Base-by-base conservation (phyloP, 1,140 invertebrate species). In the Chionoecetes opilio region DNA sequence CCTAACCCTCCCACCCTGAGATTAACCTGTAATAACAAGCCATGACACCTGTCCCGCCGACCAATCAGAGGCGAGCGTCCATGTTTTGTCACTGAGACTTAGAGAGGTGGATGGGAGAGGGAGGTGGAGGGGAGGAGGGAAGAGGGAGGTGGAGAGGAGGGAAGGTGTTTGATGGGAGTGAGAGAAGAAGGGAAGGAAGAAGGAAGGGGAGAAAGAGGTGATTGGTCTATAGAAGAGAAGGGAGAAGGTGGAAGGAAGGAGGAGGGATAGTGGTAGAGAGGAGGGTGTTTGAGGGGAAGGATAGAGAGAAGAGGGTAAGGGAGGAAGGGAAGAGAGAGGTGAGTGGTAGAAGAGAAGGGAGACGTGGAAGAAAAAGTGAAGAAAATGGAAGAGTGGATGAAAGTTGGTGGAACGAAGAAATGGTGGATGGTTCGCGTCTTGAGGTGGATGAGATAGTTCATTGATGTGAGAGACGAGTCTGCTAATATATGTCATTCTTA, bases 1-100 rank as follows among this genome's bases (percentile, higher is more conserved):
- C 34, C 86, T 41, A 14, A n/a, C 46, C 46, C 31, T 14, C 8
- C 87, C 21, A 75, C 63, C 26, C 63, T n/a, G 63, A 75, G 63
- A 75, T 75, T 75, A 75, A 75, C 63, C 63, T 75, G 63, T 75
- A 75, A 75, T 75, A 75, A 75, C 63, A 75, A 75, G 21, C 63
- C 63, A 75, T 75, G 26, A 75, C 63, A 75, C 63, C 63, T 75
- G 63, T 75, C 63, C 26, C 21, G 21, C 63, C 26, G 63, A n/a
- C 63, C 63, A 75, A n/a, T 75, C 63, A 75, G 0, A 75, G 63
- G 63, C 63, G 0, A 53, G 46, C 46, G 46, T 53, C 46, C 63
- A 8, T 75, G 63, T 75, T 75, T 75, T 75, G 63, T 75, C 63
- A 75, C 63, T 75, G 63, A 17, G 21, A 17, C 2, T 11, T 29